Base-by-base conservation (phyloP, 2,888 invertebrate genomes). In the Polydrusus cervinus region DNA sequence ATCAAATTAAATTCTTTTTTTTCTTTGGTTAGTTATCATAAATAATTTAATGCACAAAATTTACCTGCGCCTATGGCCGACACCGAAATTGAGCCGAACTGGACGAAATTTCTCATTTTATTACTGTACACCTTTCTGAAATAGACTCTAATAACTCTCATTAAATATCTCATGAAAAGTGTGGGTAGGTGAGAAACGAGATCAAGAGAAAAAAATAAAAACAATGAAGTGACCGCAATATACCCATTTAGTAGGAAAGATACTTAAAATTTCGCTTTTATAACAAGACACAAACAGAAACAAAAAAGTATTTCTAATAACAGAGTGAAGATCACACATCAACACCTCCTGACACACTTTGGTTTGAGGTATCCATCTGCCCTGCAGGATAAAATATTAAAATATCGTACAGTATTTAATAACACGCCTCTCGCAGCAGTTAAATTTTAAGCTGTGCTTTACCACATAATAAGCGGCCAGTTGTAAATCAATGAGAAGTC, bases 321-420 rank as follows among this genome's bases (percentile, higher is more conserved):
- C 77, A 82, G 80, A 77, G 80, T 80, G 75, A 70, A 72, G 80
- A 80, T 82, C 80, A 79, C 81, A 80, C 82, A 80, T 82, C 82
- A 82, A 82, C 82, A 82, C 82, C 82, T 82, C 78, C 78, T 79
- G 82, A 83, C 84, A 83, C 83, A 82, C 84, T 83, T 83, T 34
- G 7, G 34, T 34, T 34, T 82, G 82, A 81, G 80, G 83, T 82
- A 83, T 80, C 80, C 83, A 83, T 83, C 83, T 83, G 85, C 84
- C 84, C 82, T 77, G 78, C 70, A 79, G 80, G 77, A 77, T 79
- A 79, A 80, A 85, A 86, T 85, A 86, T 86, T 84, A 84, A 86
- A 86, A 85, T 85, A 85, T 86, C 85, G 83, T 83, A 83, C 84
- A 84, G 85, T 84, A 84, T 85, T 86, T 86, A 86, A 86, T 85